phyloP scores from a whole-genome alignment of 2,888 invertebrate genomes.

The Plebejus melissa region DNA sequence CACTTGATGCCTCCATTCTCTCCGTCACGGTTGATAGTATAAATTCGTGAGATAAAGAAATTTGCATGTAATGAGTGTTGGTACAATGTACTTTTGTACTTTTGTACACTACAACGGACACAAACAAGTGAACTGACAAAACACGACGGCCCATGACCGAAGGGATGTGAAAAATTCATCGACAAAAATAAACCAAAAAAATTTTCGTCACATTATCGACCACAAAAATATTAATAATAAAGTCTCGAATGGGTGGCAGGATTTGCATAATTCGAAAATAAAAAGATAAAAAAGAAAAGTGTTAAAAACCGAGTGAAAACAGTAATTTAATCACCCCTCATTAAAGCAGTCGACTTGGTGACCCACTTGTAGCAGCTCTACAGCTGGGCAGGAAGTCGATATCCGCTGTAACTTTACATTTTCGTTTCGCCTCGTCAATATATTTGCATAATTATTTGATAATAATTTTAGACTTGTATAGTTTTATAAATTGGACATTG shows the following conservation, averaged over 20 bases:
- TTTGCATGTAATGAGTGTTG: conserved; percentile 16
- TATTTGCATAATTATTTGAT: conserved; percentile 12
- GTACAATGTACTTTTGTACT: not conserved
- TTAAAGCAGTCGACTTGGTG: not conserved
- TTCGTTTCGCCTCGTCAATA: conserved; percentile 14
- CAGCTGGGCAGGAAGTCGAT: conserved; percentile 8
- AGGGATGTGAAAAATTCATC: not conserved
- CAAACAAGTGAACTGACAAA: conserved; percentile 13
- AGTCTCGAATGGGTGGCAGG: not conserved
- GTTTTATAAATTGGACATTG: not conserved
- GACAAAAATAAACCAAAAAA: not conserved
- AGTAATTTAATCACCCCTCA: conserved; percentile 1
- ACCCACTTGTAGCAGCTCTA: not conserved
- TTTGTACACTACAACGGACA: conserved; percentile 9
- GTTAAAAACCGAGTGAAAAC: not conserved
- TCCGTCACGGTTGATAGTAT: conserved; percentile 13
- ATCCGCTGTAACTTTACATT: conserved; percentile 13
- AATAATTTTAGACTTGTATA: not conserved
- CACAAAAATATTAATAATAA: not conserved
- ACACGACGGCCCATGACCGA: conserved; percentile 12
- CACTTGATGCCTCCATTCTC: conserved; percentile 3
- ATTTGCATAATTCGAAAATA: not conserved
- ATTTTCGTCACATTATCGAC: not conserved
- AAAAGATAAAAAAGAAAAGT: conserved; percentile 11
- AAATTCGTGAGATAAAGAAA: conserved; percentile 19